These are phyloP conservation scores for Muscicapa adusta DNA, from an alignment of 2,113 vertebrate genomes.

Conservation along the genomic window DNA sequence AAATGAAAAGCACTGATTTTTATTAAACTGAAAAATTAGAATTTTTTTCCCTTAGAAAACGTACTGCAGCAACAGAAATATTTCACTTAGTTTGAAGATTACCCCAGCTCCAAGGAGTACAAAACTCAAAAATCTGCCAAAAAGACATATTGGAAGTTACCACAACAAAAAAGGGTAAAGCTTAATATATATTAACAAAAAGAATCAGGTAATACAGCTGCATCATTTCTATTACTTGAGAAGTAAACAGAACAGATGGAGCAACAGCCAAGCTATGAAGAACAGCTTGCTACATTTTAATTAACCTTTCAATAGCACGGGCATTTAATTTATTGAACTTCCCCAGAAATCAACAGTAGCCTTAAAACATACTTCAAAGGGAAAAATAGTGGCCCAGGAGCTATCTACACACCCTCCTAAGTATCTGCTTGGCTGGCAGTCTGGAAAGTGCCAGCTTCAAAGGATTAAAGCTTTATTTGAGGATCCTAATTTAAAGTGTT, in stretches of 20 bases:
- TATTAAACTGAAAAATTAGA: neutral
- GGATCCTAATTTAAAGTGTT: constrained; percentile 34
- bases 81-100: neutral
- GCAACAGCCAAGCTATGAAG: neutral
- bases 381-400: neutral
- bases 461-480: constrained; percentile 33
- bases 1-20: neutral
- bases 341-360: neutral
- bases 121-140: neutral
- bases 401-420: neutral
- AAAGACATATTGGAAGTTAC: neutral
- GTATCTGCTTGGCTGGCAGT: neutral
- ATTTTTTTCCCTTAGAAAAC: neutral
- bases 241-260: neutral
- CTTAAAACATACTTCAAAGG: constrained; percentile 14
- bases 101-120: neutral
- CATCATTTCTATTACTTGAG: neutral
- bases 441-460: constrained; percentile 32
- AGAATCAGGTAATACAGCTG: neutral
- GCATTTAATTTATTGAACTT: neutral
- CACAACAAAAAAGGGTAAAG: too few relatives aligned
- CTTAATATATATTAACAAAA: neutral
- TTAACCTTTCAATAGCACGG: neutral
- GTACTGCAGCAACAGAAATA: neutral
- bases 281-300: neutral